Conservation (phyloP, 2,113 vertebrate genomes). For the Scomber japonicus region DNA sequence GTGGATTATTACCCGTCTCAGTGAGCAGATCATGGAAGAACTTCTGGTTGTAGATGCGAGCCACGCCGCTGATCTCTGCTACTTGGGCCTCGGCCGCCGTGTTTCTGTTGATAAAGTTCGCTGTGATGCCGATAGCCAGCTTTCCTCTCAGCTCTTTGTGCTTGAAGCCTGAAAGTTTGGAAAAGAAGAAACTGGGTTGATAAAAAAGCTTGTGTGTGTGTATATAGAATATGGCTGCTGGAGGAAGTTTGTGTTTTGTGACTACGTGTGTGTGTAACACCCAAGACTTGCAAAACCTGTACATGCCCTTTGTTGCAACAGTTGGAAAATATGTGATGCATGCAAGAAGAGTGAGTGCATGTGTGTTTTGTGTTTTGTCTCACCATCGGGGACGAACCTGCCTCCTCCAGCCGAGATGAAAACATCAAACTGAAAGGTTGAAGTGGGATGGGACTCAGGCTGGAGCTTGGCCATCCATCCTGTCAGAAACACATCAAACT, state of each 20-base stretch:
- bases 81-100: constrained; percentile 90
- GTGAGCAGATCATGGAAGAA: constrained; percentile 94
- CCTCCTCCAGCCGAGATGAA: constrained; percentile 95
- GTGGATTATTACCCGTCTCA: constrained; percentile 85
- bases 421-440: constrained; percentile 90
- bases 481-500: constrained; percentile 39
- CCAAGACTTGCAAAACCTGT: constrained; percentile 10
- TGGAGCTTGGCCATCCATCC: constrained; percentile 90
- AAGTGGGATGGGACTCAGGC: constrained; percentile 84
- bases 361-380: constrained; percentile 49
- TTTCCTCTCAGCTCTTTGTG: constrained; percentile 92
- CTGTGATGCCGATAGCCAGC: constrained; percentile 95
- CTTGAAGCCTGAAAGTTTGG: constrained; percentile 87
- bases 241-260: neutral
- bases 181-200: neutral
- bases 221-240: neutral
- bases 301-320: neutral
- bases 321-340: neutral
- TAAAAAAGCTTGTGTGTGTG: neutral
- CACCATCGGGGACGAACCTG: constrained; percentile 92
- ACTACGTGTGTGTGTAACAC: neutral
- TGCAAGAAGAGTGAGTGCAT: neutral
- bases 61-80: constrained; percentile 94
- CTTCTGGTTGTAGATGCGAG: constrained; percentile 96
- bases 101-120: constrained; percentile 92